Evolutionary conservation across 30 jellyfish, hydroid and myxozoan genomes (phyloP), one percentile per base, ranked within the genome.

Genomic region (Pseudorhiza aurosa): DNA sequence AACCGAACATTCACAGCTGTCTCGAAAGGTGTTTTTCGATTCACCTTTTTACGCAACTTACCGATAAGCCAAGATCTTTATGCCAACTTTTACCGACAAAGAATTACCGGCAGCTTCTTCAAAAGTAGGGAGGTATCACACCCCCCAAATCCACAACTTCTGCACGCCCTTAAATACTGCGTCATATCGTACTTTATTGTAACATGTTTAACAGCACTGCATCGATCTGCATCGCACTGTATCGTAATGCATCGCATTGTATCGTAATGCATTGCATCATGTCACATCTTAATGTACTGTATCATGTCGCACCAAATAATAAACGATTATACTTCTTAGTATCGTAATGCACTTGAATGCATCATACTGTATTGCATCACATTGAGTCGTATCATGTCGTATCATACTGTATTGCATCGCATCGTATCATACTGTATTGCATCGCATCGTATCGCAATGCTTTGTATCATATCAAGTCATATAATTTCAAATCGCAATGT

Each of bases 361-460:
- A 50, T 50, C 65, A 22, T 50, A 50, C n/a, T 22, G 65, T 50
- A 50, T 50, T 22, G 65, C n/a, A 50, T 50, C 65, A 22, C n/a
- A 50, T 50, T 22, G 65, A 5, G n/a, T 50, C 65, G 65, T 50
- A 50, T 50, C 65, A 22, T 50, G n/a, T 50, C 65, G 65, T n/a
- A 50, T 50, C 22, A 22, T 6, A 22, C 8, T 22, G 65, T 8
- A 50, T 50, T 39, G 50, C 50, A 39, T 39, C 50, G 12, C 12
- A 39, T 39, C 7, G 50, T 5, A 39, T 22, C 65, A 50, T 12
- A 50, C 22, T 5, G 65, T 5, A 50, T 50, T 22, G 65, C n/a
- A 50, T 50, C 65, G 65, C n/a, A 50, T 50, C 65, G 65, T 50
- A 50, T 50, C 65, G 65, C n/a, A 50, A 5, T 22, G 65, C n/a